These are phyloP conservation scores for Phrynosoma platyrhinos DNA, from an alignment of 2,113 vertebrate genomes.

Conservation along the genomic window DNA sequence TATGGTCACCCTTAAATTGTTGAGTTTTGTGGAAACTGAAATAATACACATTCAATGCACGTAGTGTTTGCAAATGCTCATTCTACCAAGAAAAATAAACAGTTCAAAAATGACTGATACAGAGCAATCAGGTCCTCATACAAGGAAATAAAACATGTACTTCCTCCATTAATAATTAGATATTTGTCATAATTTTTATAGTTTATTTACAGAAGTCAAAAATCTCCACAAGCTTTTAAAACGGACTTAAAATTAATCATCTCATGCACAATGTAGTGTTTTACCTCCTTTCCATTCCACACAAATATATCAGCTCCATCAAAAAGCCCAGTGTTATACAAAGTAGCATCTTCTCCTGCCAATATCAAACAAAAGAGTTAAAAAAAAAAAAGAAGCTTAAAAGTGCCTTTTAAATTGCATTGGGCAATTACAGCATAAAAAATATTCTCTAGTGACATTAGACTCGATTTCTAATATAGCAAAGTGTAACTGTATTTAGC, in stretches of 20 bases:
- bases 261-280: not conserved
- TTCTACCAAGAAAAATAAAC: not conserved
- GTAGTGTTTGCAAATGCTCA: not conserved
- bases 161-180: not conserved
- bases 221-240: not conserved
- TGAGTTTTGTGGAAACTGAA: not conserved
- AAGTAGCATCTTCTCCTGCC: conserved; percentile 84
- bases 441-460: not conserved
- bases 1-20: not conserved
- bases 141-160: not conserved
- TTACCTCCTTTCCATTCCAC: conserved; percentile 95
- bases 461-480: not conserved
- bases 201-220: not conserved
- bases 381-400: not conserved
- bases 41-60: fast-evolving
- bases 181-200: no score
- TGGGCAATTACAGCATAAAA: not conserved
- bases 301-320: conserved; percentile 89
- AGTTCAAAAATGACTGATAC: not conserved
- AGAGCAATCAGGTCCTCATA: not conserved
- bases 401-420: not conserved
- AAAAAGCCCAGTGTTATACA: conserved; percentile 80
- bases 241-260: no score
- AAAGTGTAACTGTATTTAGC: not conserved
- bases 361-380: conserved; percentile 29